Base-by-base conservation (phyloP, 1,140 invertebrate species). In the Lasaia peninsularis region DNA sequence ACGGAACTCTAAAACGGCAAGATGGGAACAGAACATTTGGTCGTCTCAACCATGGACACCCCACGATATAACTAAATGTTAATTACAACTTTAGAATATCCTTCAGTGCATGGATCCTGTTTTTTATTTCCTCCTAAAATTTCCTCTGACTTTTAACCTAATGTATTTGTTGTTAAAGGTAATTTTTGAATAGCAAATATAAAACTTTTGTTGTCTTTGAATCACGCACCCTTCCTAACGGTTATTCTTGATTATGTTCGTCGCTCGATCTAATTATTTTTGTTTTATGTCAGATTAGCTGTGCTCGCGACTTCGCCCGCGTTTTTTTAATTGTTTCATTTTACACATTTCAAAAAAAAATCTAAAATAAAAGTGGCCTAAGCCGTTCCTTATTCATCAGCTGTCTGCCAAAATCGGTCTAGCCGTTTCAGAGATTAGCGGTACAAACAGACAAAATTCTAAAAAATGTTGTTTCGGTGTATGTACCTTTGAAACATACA, bases 161-260 rank as follows among this genome's bases (percentile, higher is more conserved):
- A 18, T 40, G 7, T 1, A 6, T 9, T 8, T 40, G 8, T 8
- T 18, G 5, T 16, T 40, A 40, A 12, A 40, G 37, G 2, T 40
- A 18, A 2, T 5, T 40, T 40, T 44, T 20, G 14, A 16, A 20
- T 10, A 2, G 6, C 16, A 2, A 18, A 1, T 37, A 8, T 14
- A 14, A 37, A 37, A 37, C 37, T 58, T 33, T 16, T 11, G 33
- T 50, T 50, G 49, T 52, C 50, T 28, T n/a, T 33, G 52, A 57
- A 57, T 58, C 37, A 52, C 37, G 31, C 60, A 57, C 60, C 51
- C 60, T 53, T 44, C 55, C 14, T 18, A 58, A 53, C 60, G 51
- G 60, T 57, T 52, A 50, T 37, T 40, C 55, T 56, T 62, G 51
- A 53, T 62, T 24, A 35, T 32, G 53, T 56, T 49, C 48, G 48